Percentiles rank a stretch among this genome's conserved stretches.
Evolutionary conservation across 2,797 vertebrate species (phyloP).

Genomic region (Gastrophryne carolinensis): DNA sequence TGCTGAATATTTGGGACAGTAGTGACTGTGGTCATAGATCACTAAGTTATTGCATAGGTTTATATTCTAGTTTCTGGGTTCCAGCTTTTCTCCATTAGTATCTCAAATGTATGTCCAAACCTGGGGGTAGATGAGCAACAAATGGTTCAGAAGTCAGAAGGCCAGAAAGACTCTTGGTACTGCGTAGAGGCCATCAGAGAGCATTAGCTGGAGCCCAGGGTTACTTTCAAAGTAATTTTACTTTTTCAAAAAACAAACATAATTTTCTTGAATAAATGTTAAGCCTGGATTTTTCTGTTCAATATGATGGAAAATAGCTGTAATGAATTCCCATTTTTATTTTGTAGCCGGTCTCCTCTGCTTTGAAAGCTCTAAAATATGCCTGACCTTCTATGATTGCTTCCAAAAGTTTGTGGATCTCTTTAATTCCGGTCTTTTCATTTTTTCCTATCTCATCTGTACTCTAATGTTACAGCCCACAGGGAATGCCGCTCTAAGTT

Average conservation of each 20-base stretch:
- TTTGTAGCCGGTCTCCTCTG: neutral
- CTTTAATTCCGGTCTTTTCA: conserved; percentile 44
- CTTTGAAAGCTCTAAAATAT: conserved; percentile 15
- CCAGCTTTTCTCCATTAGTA: no score
- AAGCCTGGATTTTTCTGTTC: neutral
- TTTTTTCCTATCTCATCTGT: conserved; percentile 52
- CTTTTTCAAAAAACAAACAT: neutral
- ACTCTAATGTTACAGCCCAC: conserved; percentile 59
- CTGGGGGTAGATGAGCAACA: no score
- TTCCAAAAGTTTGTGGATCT: conserved; percentile 50
- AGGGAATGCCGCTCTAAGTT: conserved; percentile 59
- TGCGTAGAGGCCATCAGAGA: no score
- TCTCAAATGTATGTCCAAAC: no score
- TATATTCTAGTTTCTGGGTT: no score
- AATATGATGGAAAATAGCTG: neutral
- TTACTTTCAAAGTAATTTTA: no score
- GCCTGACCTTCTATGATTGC: conserved; percentile 52
- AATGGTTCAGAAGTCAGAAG: no score
- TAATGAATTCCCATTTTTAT: conserved; percentile 18
- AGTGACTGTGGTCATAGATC: no score
- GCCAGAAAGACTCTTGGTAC: no score
- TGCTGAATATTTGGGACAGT: no score
- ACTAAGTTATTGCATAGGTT: no score
- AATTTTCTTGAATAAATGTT: neutral
- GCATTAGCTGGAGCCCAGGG: no score